These are phyloP conservation scores for Oophaga pumilio DNA, from an alignment of 2,113 vertebrate species.

Conservation along the genomic window DNA sequence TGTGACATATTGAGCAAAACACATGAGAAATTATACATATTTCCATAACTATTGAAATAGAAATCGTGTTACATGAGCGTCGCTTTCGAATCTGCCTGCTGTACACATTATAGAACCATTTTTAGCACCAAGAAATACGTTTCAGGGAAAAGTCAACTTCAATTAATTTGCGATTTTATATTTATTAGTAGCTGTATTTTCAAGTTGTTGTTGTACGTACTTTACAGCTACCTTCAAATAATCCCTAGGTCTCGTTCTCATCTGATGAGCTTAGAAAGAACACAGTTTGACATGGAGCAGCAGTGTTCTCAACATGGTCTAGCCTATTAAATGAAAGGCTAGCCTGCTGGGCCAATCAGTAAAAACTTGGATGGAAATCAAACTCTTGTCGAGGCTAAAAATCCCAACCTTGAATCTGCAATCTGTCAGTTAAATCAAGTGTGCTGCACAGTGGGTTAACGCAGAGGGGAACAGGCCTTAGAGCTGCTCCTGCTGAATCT, in stretches of 20 bases:
- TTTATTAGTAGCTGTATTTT: constrained; percentile 21
- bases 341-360: constrained; percentile 62
- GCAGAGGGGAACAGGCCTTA: constrained; percentile 56
- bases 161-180: not conserved
- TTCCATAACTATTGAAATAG: not conserved
- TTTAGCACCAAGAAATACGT: not conserved
- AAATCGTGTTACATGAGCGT: not conserved
- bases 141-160: not conserved
- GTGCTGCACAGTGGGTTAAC: constrained; percentile 58
- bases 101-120: not conserved
- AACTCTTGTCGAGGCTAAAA: constrained; percentile 63
- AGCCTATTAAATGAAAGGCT: constrained; percentile 61
- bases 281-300: constrained; percentile 53
- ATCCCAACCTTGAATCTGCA: constrained; percentile 63
- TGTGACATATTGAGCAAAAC: not conserved
- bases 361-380: constrained; percentile 63
- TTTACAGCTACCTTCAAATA: constrained; percentile 48
- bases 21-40: not conserved
- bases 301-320: constrained; percentile 61
- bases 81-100: not conserved
- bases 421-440: constrained; percentile 64
- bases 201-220: constrained; percentile 11
- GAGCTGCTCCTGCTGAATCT: constrained; percentile 59
- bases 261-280: constrained; percentile 52
- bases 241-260: constrained; percentile 32